These are phyloP conservation scores for Pseudorasbora parva DNA, from an alignment of 2,113 vertebrate species.

Conservation along the genomic window DNA sequence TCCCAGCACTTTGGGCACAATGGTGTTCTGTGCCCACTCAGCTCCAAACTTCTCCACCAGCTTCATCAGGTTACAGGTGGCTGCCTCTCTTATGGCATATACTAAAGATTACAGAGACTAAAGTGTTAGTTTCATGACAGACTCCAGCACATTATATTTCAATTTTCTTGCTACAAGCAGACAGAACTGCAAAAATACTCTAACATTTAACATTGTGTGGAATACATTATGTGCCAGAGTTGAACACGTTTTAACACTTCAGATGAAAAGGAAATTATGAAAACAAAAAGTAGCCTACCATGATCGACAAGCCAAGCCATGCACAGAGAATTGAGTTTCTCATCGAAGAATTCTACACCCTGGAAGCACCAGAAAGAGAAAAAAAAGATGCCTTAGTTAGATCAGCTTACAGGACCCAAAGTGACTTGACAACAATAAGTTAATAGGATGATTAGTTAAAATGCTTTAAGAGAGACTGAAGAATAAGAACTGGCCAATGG, in stretches of 20 bases:
- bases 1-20: constrained; percentile 88
- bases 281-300: constrained; percentile 72
- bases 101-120: constrained; percentile 57
- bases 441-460: constrained; percentile 13
- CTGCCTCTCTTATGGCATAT: constrained; percentile 61
- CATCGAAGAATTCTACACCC: constrained; percentile 93
- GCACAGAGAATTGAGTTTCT: constrained; percentile 91
- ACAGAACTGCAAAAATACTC: neutral
- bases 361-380: constrained; percentile 51
- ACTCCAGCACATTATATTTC: neutral
- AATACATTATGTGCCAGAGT: neutral
- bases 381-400: neutral
- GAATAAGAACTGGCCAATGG: neutral
- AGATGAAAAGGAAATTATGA: neutral
- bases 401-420: neutral
- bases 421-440: neutral
- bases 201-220: neutral
- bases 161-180: neutral
- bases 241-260: neutral
- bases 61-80: constrained; percentile 84
- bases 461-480: neutral
- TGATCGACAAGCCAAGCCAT: constrained; percentile 95
- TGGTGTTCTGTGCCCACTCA: constrained; percentile 90
- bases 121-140: neutral
- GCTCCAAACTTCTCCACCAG: constrained; percentile 90